phyloP scores from a whole-genome alignment of 2,797 vertebrate species.

The Novumbra hubbsi region DNA sequence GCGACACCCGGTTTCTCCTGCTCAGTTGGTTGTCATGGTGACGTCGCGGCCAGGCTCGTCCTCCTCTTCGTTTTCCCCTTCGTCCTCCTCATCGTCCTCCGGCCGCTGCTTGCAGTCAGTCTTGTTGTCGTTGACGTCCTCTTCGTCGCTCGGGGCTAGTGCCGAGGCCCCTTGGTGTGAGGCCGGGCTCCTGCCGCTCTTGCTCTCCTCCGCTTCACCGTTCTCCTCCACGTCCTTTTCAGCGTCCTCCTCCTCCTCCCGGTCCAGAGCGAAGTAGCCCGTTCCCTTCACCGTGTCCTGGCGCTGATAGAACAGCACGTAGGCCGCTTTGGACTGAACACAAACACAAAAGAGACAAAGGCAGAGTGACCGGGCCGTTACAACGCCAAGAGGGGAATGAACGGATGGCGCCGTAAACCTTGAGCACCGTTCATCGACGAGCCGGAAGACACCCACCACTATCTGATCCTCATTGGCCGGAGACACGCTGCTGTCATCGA shows the following conservation, averaged over 20 bases:
- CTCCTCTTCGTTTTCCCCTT: constrained; percentile 45
- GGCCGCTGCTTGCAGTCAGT: constrained; percentile 79
- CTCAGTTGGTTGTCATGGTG: constrained; percentile 94
- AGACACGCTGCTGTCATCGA: constrained; percentile 96
- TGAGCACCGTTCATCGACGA: too few relatives aligned
- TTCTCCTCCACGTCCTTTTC: constrained; percentile 74
- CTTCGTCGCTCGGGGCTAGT: constrained; percentile 84
- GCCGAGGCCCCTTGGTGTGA: constrained; percentile 76
- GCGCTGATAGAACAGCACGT: constrained; percentile 98
- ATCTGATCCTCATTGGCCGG: constrained; percentile 93
- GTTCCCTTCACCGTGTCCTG: constrained; percentile 95
- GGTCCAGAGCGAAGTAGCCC: constrained; percentile 92
- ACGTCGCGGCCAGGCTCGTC: constrained; percentile 84
- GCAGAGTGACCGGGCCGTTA: too few relatives aligned
- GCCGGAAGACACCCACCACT: constrained; percentile 89
- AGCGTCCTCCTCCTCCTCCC: constrained; percentile 76
- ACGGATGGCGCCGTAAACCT: too few relatives aligned
- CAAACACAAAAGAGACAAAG: neutral
- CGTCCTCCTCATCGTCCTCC: constrained; percentile 81
- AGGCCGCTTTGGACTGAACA: constrained; percentile 93
- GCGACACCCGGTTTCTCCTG: neutral
- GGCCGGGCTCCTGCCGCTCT: constrained; percentile 52
- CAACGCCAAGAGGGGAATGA: too few relatives aligned
- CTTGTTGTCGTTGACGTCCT: constrained; percentile 86
- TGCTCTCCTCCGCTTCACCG: constrained; percentile 70